A percentile compares a stretch with the other conserved stretches of the same genome.
Evolutionary conservation across 2,113 vertebrate genomes (phyloP).

Genomic region (Toxostoma redivivum): DNA sequence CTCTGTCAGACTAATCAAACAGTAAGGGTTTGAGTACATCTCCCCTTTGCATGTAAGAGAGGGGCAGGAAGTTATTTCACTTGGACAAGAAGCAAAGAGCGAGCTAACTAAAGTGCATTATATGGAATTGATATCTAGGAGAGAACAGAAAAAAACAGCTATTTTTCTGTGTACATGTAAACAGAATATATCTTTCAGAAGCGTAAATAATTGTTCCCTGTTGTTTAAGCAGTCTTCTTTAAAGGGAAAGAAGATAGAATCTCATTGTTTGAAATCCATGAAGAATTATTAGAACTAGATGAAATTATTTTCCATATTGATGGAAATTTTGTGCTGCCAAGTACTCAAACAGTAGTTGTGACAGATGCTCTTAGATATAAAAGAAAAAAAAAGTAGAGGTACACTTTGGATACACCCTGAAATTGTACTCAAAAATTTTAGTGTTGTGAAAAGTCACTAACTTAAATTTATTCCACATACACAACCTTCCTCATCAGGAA

Average conservation of each 20-base stretch:
- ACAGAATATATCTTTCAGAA: neutral
- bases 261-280: neutral
- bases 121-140: neutral
- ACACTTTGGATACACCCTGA: neutral
- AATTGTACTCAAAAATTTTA: neutral
- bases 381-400: neutral
- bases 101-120: fast-evolving
- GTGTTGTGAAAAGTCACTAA: neutral
- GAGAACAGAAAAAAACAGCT: neutral
- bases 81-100: neutral
- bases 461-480: neutral
- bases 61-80: neutral
- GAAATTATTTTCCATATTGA: neutral
- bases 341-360: neutral
- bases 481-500: fast-evolving
- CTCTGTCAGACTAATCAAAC: neutral
- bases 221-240: neutral
- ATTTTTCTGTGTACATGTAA: neutral
- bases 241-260: neutral
- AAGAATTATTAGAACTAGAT: neutral
- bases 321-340: neutral
- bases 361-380: neutral
- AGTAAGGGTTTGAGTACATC: neutral
- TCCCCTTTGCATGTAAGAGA: neutral
- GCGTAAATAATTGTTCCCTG: neutral